Evolutionary conservation across 2,113 vertebrate species (phyloP), one percentile per base, ranked within the genome.

Genomic region (Orycteropus afer): DNA sequence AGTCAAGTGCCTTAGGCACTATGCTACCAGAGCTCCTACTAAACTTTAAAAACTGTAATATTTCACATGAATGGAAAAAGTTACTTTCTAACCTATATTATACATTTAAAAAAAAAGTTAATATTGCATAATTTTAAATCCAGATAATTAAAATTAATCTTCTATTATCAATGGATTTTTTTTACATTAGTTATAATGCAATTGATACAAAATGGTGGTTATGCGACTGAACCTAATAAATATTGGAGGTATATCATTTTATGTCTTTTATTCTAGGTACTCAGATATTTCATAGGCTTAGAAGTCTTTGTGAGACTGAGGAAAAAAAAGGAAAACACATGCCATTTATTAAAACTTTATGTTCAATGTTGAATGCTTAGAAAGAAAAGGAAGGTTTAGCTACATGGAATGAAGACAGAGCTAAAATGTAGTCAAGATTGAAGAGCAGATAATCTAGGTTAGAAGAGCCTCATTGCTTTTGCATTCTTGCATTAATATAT

Each of bases 261-360:
- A 32, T n/a, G 12, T 27, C 55, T 87, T 74, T 84, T 37, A 25
- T 71, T 25, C 20, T 77, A 61, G 14, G 37, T 69, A 8, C 79
- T 57, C 59, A 63, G 7, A 25, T 67, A 86, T 42, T 91, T 91
- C 3, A 7, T 57, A 55, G 87, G 49, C 47, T 74, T 83, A 61
- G 23, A 95, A 49, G 1, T 71, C 23, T 87, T 47, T 51, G 20
- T 74, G 45, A 86, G 81, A 57, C n/a, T 67, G n/a, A 65, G 0
- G 25, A 5, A 2, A 18, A 22, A 85, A 89, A 69, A 2, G 15
- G 34, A 77, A 96, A 91, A 67, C 81, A 91, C 45, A 86, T 95
- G 57, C 8, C 59, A 45, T 73, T 93, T 95, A 87, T 94, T 93
- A 91, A 96, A 96, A 86, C 23, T 76, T 34, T 34, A 59, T 82